Evolutionary conservation across 2,797 vertebrate genomes (phyloP).

Genomic region (Phrynocephalus vlangalii): DNA sequence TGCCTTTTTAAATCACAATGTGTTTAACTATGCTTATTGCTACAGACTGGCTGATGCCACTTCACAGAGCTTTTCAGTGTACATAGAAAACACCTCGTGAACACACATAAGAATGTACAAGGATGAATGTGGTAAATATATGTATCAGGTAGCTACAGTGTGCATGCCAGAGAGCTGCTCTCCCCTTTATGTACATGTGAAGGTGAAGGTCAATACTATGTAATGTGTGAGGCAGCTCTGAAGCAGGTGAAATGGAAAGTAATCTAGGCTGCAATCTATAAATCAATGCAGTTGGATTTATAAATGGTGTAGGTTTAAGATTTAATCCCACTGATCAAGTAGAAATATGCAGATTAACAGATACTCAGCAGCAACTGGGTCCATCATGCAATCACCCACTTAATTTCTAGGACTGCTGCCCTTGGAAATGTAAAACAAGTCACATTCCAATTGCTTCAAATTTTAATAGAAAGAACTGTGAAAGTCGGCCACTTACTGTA

Average conservation of each 20-base stretch:
- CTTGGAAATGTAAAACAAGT: not conserved
- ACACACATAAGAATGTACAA: slow-evolving; percentile 11
- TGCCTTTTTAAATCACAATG: not conserved
- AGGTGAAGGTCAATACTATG: not conserved
- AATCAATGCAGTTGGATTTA: not conserved
- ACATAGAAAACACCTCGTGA: slow-evolving; percentile 5
- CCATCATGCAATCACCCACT: not conserved
- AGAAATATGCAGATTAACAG: not conserved
- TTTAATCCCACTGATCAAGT: slow-evolving; percentile 18
- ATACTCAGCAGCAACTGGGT: not conserved
- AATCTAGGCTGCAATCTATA: not conserved
- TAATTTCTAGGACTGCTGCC: not conserved
- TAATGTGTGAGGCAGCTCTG: not conserved
- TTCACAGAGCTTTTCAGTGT: slow-evolving; percentile 1
- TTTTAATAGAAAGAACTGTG: not conserved
- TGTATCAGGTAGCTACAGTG: not conserved
- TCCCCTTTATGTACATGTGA: not conserved
- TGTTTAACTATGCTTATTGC: not conserved
- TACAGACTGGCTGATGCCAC: not conserved
- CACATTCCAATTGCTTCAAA: not conserved
- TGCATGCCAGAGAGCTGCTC: slow-evolving; percentile 4
- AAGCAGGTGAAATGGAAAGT: not conserved
- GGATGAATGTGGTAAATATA: not conserved
- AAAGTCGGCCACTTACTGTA: rapidly evolving
- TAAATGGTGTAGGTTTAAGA: not conserved